Evolutionary conservation across 2,888 invertebrate genomes (phyloP).

Genomic region (Dorcus parallelipipedus): DNA sequence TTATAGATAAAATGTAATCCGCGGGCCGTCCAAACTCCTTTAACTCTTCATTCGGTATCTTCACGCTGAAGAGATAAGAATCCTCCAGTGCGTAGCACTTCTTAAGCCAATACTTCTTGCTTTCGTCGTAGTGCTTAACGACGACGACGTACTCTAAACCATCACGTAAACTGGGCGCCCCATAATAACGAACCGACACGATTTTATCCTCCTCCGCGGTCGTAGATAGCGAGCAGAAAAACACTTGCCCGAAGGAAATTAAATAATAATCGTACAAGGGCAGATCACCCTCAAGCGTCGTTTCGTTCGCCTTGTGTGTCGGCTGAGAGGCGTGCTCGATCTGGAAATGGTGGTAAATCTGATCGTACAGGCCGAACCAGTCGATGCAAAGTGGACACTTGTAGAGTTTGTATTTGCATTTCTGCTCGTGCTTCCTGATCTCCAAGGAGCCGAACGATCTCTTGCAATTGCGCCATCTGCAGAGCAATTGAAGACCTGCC

Average conservation of each 20-base stretch:
- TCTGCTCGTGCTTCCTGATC: slow-evolving; percentile 12
- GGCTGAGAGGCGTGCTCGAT: slow-evolving; percentile 9
- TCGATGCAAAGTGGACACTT: slow-evolving; percentile 13
- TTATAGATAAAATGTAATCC: not conserved
- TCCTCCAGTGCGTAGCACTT: slow-evolving; percentile 4
- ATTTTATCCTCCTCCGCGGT: slow-evolving; percentile 8
- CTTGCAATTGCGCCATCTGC: slow-evolving; percentile 14
- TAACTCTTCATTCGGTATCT: slow-evolving; percentile 8
- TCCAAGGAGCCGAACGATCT: not conserved
- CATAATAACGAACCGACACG: slow-evolving; percentile 12
- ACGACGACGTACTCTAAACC: slow-evolving; percentile 1
- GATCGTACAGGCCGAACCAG: slow-evolving; percentile 7
- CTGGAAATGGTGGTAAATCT: slow-evolving; percentile 11
- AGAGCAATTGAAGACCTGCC: slow-evolving; percentile 3
- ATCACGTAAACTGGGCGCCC: slow-evolving; percentile 5
- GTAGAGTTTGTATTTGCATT: slow-evolving; percentile 6
- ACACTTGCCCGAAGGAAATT: slow-evolving; percentile 10
- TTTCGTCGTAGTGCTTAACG: not conserved
- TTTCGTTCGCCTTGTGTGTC: slow-evolving; percentile 1
- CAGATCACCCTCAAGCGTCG: not conserved
- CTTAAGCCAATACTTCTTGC: slow-evolving; percentile 6
- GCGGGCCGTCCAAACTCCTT: not conserved
- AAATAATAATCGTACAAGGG: slow-evolving; percentile 12
- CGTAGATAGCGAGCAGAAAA: slow-evolving; percentile 10
- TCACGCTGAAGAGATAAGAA: slow-evolving; percentile 9